Conservation (phyloP, 2,888 invertebrate species). For the Penaeus monodon region DNA sequence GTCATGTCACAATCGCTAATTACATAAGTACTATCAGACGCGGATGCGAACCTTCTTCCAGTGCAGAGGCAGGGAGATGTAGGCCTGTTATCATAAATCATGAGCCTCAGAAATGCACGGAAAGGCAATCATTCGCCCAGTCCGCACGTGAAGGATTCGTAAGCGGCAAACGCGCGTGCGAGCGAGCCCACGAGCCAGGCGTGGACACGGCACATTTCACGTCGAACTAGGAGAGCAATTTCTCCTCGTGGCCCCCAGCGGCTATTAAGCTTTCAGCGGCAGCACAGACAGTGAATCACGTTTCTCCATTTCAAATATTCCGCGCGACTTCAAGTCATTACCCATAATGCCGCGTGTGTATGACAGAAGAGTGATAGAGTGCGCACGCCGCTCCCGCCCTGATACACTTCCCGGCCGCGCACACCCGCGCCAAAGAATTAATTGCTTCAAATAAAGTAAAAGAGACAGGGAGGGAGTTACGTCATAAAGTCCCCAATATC, state of each 20-base stretch:
- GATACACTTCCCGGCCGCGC: neutral
- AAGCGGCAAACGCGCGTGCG: too few species aligned
- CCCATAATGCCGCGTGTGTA: constrained; percentile 64
- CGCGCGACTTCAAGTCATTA: constrained; percentile 64
- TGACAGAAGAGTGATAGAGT: constrained; percentile 61
- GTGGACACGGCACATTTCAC: neutral
- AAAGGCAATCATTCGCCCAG: too few species aligned
- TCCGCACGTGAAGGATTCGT: too few species aligned
- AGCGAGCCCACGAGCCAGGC: too few species aligned
- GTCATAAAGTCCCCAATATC: constrained; percentile 32
- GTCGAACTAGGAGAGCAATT: neutral
- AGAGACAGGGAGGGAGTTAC: constrained; percentile 15
- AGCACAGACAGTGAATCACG: constrained; percentile 48
- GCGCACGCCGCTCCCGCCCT: constrained; percentile 8
- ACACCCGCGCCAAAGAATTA: constrained; percentile 17
- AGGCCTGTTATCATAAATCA: too few species aligned
- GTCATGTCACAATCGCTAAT: too few species aligned
- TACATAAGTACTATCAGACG: too few species aligned
- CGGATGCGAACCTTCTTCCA: too few species aligned
- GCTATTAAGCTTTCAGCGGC: constrained; percentile 31
- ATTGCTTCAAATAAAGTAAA: constrained; percentile 22
- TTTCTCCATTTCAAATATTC: constrained; percentile 64
- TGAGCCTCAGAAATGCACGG: too few species aligned
- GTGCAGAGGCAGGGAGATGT: too few species aligned
- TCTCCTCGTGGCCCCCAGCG: neutral